A percentile compares a stretch with the other conserved stretches of the same genome.
Evolutionary conservation across 2,797 vertebrate genomes (phyloP).

Genomic region (Allobates femoralis): DNA sequence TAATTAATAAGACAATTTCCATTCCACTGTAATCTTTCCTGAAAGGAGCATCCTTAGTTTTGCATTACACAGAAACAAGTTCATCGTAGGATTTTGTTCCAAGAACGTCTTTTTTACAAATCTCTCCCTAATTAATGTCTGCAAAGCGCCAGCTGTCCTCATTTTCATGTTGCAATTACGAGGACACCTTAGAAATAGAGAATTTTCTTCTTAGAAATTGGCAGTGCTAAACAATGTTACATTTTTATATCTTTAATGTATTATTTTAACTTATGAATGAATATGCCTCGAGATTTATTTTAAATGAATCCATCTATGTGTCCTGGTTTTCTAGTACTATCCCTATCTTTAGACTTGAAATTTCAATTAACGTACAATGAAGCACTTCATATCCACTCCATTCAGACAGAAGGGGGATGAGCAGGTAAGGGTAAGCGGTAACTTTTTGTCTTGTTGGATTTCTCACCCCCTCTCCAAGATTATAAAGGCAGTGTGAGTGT

Average conservation of each 20-base stretch:
- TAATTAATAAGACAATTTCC: constrained; percentile 56
- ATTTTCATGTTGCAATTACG: constrained; percentile 20
- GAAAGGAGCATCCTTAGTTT: constrained; percentile 48
- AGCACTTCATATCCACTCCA: background rate
- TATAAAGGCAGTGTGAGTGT: no score
- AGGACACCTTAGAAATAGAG: constrained; percentile 24
- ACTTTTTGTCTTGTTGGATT: no score
- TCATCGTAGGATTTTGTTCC: constrained; percentile 39
- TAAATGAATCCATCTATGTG: no score
- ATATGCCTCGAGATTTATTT: background rate
- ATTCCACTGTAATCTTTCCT: constrained; percentile 35
- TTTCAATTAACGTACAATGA: background rate
- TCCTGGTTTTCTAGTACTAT: background rate
- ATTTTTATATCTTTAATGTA: background rate
- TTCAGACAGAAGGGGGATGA: background rate
- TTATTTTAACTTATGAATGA: background rate
- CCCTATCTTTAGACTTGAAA: background rate
- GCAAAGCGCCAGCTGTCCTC: constrained; percentile 37
- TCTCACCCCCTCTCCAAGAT: no score
- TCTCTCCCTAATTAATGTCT: constrained; percentile 38
- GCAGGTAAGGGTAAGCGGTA: background rate
- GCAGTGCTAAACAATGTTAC: background rate
- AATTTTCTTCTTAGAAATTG: background rate
- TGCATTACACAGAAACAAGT: constrained; percentile 46
- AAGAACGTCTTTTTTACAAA: constrained; percentile 29